Percentiles rank a stretch among this genome's conserved stretches.
Conservation (phyloP, 2,888 invertebrate species). For the Drosophila maculinotata region DNA sequence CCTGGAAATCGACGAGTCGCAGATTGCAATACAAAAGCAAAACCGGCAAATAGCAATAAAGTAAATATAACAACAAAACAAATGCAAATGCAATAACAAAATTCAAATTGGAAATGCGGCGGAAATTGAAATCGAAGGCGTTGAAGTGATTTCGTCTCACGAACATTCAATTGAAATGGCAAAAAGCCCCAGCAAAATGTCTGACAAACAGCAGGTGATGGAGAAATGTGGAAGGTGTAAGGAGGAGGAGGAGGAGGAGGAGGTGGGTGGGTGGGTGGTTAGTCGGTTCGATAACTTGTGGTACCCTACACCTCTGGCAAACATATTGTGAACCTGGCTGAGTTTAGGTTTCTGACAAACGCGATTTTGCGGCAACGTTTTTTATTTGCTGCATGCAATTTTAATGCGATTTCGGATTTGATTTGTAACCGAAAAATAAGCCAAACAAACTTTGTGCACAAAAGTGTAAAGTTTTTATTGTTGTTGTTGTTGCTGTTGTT, state of each 20-base stretch:
- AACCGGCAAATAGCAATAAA: slow-evolving; percentile 13
- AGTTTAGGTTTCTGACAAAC: neutral
- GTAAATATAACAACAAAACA: slow-evolving; percentile 33
- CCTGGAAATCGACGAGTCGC: neutral
- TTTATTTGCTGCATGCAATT: slow-evolving; percentile 69
- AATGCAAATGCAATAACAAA: slow-evolving; percentile 67
- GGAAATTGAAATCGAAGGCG: slow-evolving; percentile 80
- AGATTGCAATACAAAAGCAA: slow-evolving; percentile 7
- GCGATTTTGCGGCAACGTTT: slow-evolving; percentile 27
- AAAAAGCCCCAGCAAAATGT: slow-evolving; percentile 24
- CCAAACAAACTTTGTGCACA: slow-evolving; percentile 67
- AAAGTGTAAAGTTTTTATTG: slow-evolving; percentile 37
- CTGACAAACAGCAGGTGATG: slow-evolving; percentile 36
- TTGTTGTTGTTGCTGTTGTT: slow-evolving; percentile 28
- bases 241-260: too few species aligned
- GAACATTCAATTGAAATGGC: slow-evolving; percentile 74
- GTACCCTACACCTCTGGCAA: slow-evolving; percentile 11
- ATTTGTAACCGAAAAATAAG: slow-evolving; percentile 79
- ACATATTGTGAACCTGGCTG: slow-evolving; percentile 14
- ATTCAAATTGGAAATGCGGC: slow-evolving; percentile 72
- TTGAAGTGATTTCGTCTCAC: slow-evolving; percentile 81
- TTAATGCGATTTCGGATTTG: slow-evolving; percentile 79
- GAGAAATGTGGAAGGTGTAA: neutral
- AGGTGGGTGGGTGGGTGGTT: neutral
- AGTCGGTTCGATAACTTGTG: slow-evolving; percentile 5